Base-by-base conservation (phyloP, 2,113 vertebrate genomes). In the Stigmatopora argus region DNA sequence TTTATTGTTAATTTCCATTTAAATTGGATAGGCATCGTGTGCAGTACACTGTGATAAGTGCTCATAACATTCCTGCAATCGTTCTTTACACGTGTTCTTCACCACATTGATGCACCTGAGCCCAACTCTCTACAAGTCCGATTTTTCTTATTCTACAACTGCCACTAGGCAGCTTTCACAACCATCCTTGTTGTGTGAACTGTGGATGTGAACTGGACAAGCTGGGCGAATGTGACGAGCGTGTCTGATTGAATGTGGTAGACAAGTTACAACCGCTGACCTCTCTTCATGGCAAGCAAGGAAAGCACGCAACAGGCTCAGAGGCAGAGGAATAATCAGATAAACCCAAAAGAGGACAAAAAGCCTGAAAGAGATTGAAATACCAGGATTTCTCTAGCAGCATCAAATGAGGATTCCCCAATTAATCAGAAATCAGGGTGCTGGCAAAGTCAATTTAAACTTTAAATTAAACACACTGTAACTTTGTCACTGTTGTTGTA, bases 101-200 rank as follows among this genome's bases (percentile, higher is more conserved):
- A 60, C 66, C 75, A 74, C 31, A 71, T 45, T 57, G 73, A 83
- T 70, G 80, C 86, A 86, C 85, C 84, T 88, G 84, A 88, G 84
- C 78, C 81, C 70, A 64, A 34, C 59, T 66, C 41, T 69, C 49
- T 67, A 51, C 78, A 80, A 84, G 76, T 85, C 78, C 67, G 45
- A 56, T 49, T 57, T 69, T 83, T 73, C 59, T 59, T 70, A 84
- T 83, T 83, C 79, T 66, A 77, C 38, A 74, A 86, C 83, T 80
- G 80, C 52, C 64, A 66, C 19, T 34, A 63, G 65, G 71, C 75
- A 75, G 78, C 65, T 81, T 78, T 72, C 73, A 71, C 71, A 44
- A 41, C 38, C n/a, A n/a, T n/a, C 9, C 0, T 18, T 12, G 17
- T 6, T 62, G 21, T 31, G 60, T 65, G 44, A 10, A 64, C 45